These are phyloP conservation scores for Aleiodes alternator DNA, from an alignment of 2,888 invertebrate genomes.

Conservation along the genomic window DNA sequence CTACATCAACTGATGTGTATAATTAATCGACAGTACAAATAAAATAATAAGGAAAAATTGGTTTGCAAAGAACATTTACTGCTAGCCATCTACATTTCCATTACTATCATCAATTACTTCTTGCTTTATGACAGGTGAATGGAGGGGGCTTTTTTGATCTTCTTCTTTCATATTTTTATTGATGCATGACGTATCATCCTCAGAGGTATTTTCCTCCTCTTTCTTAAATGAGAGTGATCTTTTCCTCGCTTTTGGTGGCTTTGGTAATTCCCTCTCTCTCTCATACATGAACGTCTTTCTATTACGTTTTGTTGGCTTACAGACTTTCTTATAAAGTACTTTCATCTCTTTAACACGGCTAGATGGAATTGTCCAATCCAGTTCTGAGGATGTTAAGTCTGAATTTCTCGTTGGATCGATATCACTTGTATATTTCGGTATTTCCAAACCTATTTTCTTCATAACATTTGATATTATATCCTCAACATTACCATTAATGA, in stretches of 20 bases:
- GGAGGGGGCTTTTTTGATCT: not conserved
- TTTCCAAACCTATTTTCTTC: slow-evolving; percentile 83
- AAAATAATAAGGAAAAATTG: slow-evolving; percentile 2
- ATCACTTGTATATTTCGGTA: slow-evolving; percentile 82
- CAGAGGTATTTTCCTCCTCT: slow-evolving; percentile 12
- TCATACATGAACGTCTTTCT: slow-evolving; percentile 73
- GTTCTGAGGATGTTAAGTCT: slow-evolving; percentile 74
- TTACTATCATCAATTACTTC: slow-evolving; percentile 1
- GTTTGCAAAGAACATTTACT: not conserved
- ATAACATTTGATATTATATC: slow-evolving; percentile 86
- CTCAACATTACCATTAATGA: slow-evolving; percentile 93
- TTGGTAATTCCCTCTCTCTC: slow-evolving; percentile 63
- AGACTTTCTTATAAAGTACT: slow-evolving; percentile 78
- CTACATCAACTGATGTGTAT: not conserved
- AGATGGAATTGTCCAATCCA: slow-evolving; percentile 86
- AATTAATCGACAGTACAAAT: not conserved
- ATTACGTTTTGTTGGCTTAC: slow-evolving; percentile 74
- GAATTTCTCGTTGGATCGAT: slow-evolving; percentile 82
- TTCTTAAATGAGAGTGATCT: slow-evolving; percentile 47
- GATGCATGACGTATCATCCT: not conserved
- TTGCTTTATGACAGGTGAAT: not conserved
- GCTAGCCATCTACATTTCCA: not conserved
- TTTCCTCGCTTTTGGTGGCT: slow-evolving; percentile 57
- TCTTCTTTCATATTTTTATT: not conserved
- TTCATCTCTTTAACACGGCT: slow-evolving; percentile 80